Base-by-base conservation (phyloP, 2,797 vertebrate genomes). In the Harpagifer antarcticus region DNA sequence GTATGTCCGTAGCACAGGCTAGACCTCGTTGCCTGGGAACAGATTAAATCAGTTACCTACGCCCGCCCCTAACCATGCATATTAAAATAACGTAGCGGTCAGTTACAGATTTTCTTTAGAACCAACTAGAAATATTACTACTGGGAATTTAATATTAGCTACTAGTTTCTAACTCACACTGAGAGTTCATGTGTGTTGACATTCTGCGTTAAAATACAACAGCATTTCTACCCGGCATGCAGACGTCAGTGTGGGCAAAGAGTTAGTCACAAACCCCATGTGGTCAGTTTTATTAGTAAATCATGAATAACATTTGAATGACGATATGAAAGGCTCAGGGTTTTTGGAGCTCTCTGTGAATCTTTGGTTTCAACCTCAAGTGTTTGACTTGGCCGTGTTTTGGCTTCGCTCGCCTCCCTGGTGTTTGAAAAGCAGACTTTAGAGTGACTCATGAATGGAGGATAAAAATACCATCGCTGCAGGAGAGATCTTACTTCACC, bases 231-330 rank as follows among this genome's bases (percentile, higher is more conserved):
- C 57, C 82, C 79, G 71, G 79, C 82, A 5, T 15, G 27, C 54
- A 68, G 68, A 79, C 73, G 81, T 84, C 72, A 81, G 50, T 8
- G 43, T 4, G 47, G 53, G 50, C 52, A 48, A 3, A 77, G 81
- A 85, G 31, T 49, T 66, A 64, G 81, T 78, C 67, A 42, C 78
- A 86, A 61, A 78, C 81, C 74, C 20, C 2, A 71, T 62, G 8
- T 0, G 55, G 57, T 37, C 69, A 78, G 55, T 44, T 7, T 50
- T 57, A 82, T 68, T 54, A 44, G 63, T 57, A 72, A 83, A 85
- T 66, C 74, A 74, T 61, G 71, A 84, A 85, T 66, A 77, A 75
- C 78, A 89, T 65, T 69, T 69, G 68, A 20, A 64, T 82, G 78
- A 77, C 56, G 67, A 6, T 10, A 68, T 76, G 74, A 72, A 86